A percentile compares a stretch with the other conserved stretches of the same genome.
Evolutionary conservation across 92 coral and sea anemone genomes (phyloP).

Genomic region (Desmophyllum pertusum): DNA sequence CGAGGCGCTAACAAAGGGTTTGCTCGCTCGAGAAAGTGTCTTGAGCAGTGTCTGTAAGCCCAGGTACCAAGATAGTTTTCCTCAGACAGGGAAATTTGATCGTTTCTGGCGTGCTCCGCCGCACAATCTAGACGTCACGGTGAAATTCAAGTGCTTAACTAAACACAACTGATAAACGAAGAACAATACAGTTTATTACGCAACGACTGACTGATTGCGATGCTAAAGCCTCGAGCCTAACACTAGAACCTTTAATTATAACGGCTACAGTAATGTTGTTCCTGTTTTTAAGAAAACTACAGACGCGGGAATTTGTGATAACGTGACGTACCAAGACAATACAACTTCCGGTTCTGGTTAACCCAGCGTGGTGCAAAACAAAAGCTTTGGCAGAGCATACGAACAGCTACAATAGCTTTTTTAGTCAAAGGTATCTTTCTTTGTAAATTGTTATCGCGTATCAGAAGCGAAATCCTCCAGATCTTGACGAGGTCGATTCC

Average conservation of each 20-base stretch:
- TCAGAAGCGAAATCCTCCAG: neutral
- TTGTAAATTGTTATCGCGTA: constrained; percentile 23
- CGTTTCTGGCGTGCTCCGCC: neutral
- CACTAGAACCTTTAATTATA: neutral
- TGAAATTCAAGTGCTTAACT: constrained; percentile 34
- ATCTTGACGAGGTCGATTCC: constrained; percentile 30
- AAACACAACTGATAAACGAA: constrained; percentile 36
- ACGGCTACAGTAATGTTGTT: neutral
- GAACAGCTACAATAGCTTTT: neutral
- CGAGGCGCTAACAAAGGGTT: neutral
- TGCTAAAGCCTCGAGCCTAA: neutral
- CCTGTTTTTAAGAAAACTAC: neutral
- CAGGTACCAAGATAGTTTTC: neutral
- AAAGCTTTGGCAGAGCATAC: constrained; percentile 13
- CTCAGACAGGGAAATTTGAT: constrained; percentile 41
- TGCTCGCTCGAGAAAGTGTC: neutral
- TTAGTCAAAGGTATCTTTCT: neutral
- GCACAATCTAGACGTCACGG: constrained; percentile 34
- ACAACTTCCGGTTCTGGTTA: constrained; percentile 34
- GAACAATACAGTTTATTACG: constrained; percentile 32
- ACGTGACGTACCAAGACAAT: constrained; percentile 35
- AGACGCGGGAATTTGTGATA: neutral
- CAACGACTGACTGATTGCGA: constrained; percentile 6
- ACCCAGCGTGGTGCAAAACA: neutral
- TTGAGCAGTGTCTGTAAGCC: neutral